Conservation (phyloP, 2,113 vertebrate species). For the Hypocryptadius cinnamomeus region DNA sequence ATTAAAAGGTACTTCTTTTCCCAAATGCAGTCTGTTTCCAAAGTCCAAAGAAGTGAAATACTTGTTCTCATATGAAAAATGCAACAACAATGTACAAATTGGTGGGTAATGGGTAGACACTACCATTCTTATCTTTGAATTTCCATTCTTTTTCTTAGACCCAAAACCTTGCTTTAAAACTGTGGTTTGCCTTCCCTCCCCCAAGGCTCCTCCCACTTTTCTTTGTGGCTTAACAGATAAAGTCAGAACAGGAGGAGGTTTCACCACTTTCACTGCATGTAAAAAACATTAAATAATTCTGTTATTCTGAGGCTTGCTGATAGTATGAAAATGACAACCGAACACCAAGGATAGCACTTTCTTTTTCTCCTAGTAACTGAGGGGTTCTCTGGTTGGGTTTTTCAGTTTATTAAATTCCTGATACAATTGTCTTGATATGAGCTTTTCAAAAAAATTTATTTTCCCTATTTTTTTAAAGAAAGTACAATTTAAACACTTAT, state of each 20-base stretch:
- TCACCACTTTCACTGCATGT: not conserved
- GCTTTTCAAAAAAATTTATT: not conserved
- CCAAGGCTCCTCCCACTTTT: not conserved
- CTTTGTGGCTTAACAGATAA: slow-evolving; percentile 62
- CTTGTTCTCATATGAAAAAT: not conserved
- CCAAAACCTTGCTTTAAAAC: not conserved
- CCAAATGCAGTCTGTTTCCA: not conserved
- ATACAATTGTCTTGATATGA: not conserved
- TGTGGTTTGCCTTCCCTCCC: not conserved
- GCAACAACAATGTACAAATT: not conserved
- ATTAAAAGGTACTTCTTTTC: not conserved
- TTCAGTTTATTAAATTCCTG: not conserved
- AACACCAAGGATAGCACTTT: slow-evolving; percentile 37
- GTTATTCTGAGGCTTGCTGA: slow-evolving; percentile 42
- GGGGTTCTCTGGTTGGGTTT: not conserved
- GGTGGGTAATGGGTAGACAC: not conserved
- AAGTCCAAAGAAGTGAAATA: not conserved
- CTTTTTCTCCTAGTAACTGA: not conserved
- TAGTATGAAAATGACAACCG: slow-evolving; percentile 28
- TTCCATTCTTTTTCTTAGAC: slow-evolving; percentile 4
- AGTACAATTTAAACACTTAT: not conserved
- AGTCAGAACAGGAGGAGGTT: slow-evolving; percentile 37
- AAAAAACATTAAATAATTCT: slow-evolving; percentile 55
- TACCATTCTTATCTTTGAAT: not conserved
- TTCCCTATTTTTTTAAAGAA: not conserved